Evolutionary conservation across 1,140 invertebrate species (phyloP), one percentile per base, ranked within the genome.

Genomic region (Bradysia coprophila): DNA sequence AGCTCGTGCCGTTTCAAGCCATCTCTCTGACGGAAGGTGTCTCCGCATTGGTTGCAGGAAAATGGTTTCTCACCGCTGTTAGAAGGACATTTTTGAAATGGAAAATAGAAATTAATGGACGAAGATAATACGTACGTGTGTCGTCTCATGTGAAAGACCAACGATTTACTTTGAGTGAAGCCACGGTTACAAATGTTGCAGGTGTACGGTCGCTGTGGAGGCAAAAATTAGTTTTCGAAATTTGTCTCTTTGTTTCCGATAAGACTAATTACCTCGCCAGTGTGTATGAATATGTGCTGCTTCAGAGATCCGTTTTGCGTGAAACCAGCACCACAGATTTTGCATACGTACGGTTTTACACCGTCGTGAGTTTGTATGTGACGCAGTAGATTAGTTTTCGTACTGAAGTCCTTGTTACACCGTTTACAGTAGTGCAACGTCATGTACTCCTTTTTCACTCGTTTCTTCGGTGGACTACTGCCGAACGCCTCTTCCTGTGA

Each of bases 351-450:
- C 0, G 68, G 64, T 44, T 69, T 72, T 24, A 71, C 68, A 0
- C 72, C 72, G 0, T 73, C 69, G 40, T 81, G 77, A 38, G 69
- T 68, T 1, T 66, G 56, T 57, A 72, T 68, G 53, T 81, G 76
- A 20, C 72, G 62, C 4, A 67, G 68, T 2, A 79, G 53, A 46
- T 73, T 66, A 19, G 66, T 65, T 44, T 73, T 71, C 3, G 71
- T 66, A 0, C 60, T 56, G 36, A 71, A 71, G 0, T 62, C 62
- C 42, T 74, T 75, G 1, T 65, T 64, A 47, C 75, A 78, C 33
- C 68, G 63, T 9, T 64, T 59, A 52, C 75, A 78, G 2, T 63
- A 43, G 38, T 37, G 42, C 15, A 13, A 8, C 24, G 24, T n/a
- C n/a, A n/a, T n/a, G n/a, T n/a, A n/a, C n/a, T n/a, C n/a, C n/a